A percentile compares a stretch with the other conserved stretches of the same genome.
Evolutionary conservation across 1,140 invertebrate genomes (phyloP).

Genomic region (Orussus abietinus): DNA sequence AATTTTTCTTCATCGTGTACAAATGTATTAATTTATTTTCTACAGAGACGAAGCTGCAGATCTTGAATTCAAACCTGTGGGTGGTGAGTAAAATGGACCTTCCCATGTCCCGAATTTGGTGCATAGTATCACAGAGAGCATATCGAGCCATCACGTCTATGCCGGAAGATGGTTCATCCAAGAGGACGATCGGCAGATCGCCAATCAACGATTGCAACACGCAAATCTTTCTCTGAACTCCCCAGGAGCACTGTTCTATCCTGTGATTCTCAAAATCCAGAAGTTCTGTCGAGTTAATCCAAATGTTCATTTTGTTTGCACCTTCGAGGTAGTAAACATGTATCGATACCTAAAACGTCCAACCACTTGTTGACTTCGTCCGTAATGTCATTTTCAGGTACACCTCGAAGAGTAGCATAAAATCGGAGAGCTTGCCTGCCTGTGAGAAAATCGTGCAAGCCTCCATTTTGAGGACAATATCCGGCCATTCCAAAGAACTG

Average conservation of each 20-base stretch:
- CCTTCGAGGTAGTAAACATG: conserved; percentile 35
- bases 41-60: too few relatives aligned
- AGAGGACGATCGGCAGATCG: conserved; percentile 82
- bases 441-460: conserved; percentile 75
- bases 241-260: conserved; percentile 26
- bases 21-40: too few relatives aligned
- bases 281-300: conserved; percentile 21
- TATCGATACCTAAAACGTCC: conserved; percentile 53
- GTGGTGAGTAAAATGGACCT: conserved; percentile 48
- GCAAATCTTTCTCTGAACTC: conserved; percentile 22
- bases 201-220: conserved; percentile 60
- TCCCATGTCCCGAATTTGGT: conserved; percentile 38
- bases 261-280: conserved; percentile 26
- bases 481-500: conserved; percentile 54
- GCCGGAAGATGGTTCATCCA: conserved; percentile 80
- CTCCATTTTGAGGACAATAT: conserved; percentile 84
- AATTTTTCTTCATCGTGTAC: too few relatives aligned
- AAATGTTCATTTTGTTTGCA: conserved; percentile 18
- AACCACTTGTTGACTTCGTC: conserved; percentile 56
- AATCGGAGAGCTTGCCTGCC: conserved; percentile 73
- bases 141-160: conserved; percentile 57
- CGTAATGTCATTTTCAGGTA: conserved; percentile 54
- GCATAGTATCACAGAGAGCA: conserved; percentile 54
- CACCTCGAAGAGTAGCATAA: conserved; percentile 72
- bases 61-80: conserved; percentile 39